phyloP scores from a whole-genome alignment of 2,797 vertebrate genomes.

The Pogoniulus pusillus region DNA sequence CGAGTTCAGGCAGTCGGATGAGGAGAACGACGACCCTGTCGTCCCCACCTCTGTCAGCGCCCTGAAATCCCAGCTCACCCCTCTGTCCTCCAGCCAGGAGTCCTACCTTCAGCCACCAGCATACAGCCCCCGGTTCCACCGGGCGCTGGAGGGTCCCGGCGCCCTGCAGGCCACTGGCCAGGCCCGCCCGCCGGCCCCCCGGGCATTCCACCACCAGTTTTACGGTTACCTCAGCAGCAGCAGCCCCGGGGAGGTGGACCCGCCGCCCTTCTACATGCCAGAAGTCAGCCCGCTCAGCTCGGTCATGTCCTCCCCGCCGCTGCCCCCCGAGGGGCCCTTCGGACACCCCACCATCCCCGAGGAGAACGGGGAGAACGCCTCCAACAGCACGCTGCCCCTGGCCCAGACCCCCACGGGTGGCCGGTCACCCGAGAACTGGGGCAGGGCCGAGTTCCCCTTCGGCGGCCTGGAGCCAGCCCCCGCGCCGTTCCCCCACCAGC shows the following conservation, averaged over 20 bases:
- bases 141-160: conserved; percentile 90
- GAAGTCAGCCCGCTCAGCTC: conserved; percentile 98
- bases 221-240: conserved; percentile 94
- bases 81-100: conserved; percentile 97
- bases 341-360: conserved; percentile 95
- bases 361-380: conserved; percentile 93
- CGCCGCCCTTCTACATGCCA: conserved; percentile 97
- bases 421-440: conserved; percentile 94
- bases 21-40: conserved; percentile 95
- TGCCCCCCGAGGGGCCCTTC: conserved; percentile 91
- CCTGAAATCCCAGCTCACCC: conserved; percentile 94
- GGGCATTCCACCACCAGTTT: conserved; percentile 95
- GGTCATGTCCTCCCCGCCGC: conserved; percentile 91
- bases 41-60: conserved; percentile 91
- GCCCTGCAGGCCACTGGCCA: conserved; percentile 93
- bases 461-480: conserved; percentile 90
- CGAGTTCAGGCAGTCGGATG: conserved; percentile 97
- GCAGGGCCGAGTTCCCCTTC: conserved; percentile 92
- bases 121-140: conserved; percentile 97
- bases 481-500: conserved; percentile 91
- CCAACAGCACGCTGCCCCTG: conserved; percentile 93
- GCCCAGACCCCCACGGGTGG: conserved; percentile 92
- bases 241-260: conserved; percentile 87
- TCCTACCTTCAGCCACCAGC: conserved; percentile 97
- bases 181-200: conserved; percentile 86